Evolutionary conservation across 2,888 invertebrate species (phyloP), one percentile per base, ranked within the genome.

Genomic region (Athalia cordata): DNA sequence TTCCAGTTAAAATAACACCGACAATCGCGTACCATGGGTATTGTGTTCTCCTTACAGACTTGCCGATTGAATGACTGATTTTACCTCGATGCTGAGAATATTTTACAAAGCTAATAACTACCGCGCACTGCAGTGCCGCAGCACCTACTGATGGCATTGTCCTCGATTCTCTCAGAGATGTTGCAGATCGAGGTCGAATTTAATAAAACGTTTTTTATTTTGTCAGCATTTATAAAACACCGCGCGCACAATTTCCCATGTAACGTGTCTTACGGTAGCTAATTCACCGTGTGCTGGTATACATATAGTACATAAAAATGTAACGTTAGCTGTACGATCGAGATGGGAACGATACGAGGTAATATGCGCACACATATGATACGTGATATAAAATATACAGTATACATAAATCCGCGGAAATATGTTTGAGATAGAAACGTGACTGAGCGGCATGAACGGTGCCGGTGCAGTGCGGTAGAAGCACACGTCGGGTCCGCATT

Each of bases 401-500:
- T 29, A 29, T 29, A 29, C 29, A 29, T 29, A 29, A 29, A 29
- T 29, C 43, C 72, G 47, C 72, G 47, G 72, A 72, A 72, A 68
- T 68, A n/a, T 68, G 59, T 45, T 72, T 13, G 13, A 72, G 72
- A 72, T 72, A 59, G 72, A 72, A 59, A 72, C 72, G 72, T 72
- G 72, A 68, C 72, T 47, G 70, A 52, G 52, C 52, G 52, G 11
- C 52, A 11, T 11, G 57, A 13, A 57, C 70, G 57, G 43, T 55
- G n/a, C 13, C 52, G 8, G 11, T 7, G 52, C 52, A 7, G 52
- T 11, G 52, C 52, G 52, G 52, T 52, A 52, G n/a, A 9, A 11
- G 72, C 72, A 72, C 72, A 72, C 72, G 72, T 59, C 59, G 72
- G 59, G 59, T 72, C 72, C 72, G 72, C 72, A 72, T 72, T 72